These are phyloP conservation scores for Rhorus exstirpatorius DNA, from an alignment of 2,888 invertebrate species.

Conservation along the genomic window DNA sequence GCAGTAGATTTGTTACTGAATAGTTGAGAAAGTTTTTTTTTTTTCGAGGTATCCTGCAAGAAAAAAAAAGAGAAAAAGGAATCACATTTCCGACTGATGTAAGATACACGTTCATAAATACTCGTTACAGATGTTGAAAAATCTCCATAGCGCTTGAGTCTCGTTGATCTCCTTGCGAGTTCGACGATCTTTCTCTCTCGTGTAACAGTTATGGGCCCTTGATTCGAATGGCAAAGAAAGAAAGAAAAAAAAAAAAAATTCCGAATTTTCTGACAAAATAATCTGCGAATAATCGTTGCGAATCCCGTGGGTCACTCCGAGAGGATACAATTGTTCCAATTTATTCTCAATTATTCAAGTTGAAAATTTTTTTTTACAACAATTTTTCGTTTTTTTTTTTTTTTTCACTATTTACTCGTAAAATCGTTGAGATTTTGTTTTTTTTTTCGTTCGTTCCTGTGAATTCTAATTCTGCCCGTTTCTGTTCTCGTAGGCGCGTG, in stretches of 20 bases:
- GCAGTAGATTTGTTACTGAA: slow-evolving; percentile 54
- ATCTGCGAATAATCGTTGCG: slow-evolving; percentile 7
- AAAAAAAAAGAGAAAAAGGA: slow-evolving; percentile 18
- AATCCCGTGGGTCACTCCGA: not conserved
- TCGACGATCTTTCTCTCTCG: slow-evolving; percentile 12
- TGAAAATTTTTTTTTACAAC: not conserved
- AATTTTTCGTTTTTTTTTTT: no score
- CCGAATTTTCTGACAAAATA: not conserved
- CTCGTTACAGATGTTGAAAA: slow-evolving; percentile 60
- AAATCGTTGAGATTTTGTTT: not conserved
- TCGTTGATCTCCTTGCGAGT: not conserved
- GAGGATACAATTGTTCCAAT: not conserved
- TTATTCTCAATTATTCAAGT: not conserved
- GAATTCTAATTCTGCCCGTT: slow-evolving; percentile 10
- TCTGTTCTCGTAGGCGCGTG: slow-evolving; percentile 47
- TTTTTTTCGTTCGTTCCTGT: not conserved
- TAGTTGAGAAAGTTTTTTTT: slow-evolving; percentile 24
- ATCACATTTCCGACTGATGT: slow-evolving; percentile 20
- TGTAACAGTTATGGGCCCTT: not conserved
- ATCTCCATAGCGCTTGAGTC: slow-evolving; percentile 49
- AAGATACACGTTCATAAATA: slow-evolving; percentile 36
- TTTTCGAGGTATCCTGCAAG: slow-evolving; percentile 25
- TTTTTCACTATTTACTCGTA: not conserved
- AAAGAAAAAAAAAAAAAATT: not conserved
- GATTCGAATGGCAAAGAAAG: not conserved